Conservation (phyloP, 2,888 invertebrate species). For the Xestobium rufovillosum region DNA sequence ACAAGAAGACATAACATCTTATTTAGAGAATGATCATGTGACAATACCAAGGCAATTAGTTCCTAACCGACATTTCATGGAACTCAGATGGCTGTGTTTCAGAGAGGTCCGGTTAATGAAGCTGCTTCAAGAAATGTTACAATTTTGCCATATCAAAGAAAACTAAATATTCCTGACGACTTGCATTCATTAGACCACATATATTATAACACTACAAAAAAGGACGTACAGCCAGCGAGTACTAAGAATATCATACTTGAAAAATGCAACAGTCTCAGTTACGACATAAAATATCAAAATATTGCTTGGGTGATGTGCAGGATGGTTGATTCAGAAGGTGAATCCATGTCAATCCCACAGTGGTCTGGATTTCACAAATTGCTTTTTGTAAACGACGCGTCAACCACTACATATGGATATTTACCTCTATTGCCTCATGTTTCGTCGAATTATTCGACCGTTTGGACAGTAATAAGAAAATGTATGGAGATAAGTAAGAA, state of each 20-base stretch:
- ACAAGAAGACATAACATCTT: constrained; percentile 18
- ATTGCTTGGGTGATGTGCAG: no score
- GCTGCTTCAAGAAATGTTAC: background rate
- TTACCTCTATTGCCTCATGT: constrained; percentile 15
- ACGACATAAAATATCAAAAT: no score
- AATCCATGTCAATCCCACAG: constrained; percentile 8
- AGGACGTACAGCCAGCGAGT: no score
- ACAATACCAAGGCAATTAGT: constrained; percentile 17
- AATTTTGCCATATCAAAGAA: constrained; percentile 3
- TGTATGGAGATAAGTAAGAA: constrained; percentile 14
- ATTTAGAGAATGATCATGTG: constrained; percentile 13
- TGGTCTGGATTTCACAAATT: constrained; percentile 16
- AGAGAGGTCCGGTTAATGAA: constrained; percentile 5
- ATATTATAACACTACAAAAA: no score
- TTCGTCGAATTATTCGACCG: constrained; percentile 18
- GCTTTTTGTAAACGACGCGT: constrained; percentile 3
- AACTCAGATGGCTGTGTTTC: constrained; percentile 19
- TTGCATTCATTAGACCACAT: constrained; percentile 8
- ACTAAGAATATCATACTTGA: no score
- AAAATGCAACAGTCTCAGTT: no score
- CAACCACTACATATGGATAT: constrained; percentile 13
- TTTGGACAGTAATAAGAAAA: constrained; percentile 16
- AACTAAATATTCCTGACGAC: constrained; percentile 6
- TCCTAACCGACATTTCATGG: constrained; percentile 20
- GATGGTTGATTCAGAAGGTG: no score